Percentiles rank a stretch among this genome's conserved stretches.
Evolutionary conservation across 2,797 vertebrate species (phyloP).

Genomic region (Anableps anableps): DNA sequence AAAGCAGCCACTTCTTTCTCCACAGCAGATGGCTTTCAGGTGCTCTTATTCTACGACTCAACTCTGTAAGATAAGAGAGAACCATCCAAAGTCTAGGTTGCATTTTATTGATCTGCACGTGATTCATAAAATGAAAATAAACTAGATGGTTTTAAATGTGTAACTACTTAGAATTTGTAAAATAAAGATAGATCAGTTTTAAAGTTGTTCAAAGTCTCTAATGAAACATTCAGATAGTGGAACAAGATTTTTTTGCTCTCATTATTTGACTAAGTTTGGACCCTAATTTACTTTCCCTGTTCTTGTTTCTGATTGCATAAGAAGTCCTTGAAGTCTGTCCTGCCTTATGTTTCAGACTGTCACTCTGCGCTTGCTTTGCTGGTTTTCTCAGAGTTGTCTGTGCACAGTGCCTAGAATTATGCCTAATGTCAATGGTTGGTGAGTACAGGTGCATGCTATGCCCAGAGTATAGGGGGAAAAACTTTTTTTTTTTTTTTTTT

Average conservation of each 20-base stretch:
- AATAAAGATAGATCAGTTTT: slow-evolving; percentile 28
- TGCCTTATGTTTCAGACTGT: slow-evolving; percentile 77
- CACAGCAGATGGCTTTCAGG: slow-evolving; percentile 84
- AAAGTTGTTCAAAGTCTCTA: slow-evolving; percentile 14
- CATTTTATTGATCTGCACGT: slow-evolving; percentile 53
- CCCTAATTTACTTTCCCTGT: slow-evolving; percentile 51
- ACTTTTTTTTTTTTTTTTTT: slow-evolving; percentile 2
- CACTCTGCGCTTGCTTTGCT: slow-evolving; percentile 56
- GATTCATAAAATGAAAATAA: slow-evolving; percentile 52
- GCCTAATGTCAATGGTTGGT: slow-evolving; percentile 22
- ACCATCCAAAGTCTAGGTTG: slow-evolving; percentile 46
- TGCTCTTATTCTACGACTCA: slow-evolving; percentile 65
- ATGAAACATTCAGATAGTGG: slow-evolving; percentile 50
- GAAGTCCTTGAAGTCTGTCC: slow-evolving; percentile 76
- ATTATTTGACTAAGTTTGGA: slow-evolving; percentile 66
- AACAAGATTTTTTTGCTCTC: slow-evolving; percentile 36
- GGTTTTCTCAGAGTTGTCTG: slow-evolving; percentile 52
- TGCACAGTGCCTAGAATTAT: slow-evolving; percentile 42
- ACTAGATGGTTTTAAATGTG: slow-evolving; percentile 37
- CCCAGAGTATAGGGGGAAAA: slow-evolving; percentile 9
- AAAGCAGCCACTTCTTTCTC: slow-evolving; percentile 82
- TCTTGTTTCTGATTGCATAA: slow-evolving; percentile 78
- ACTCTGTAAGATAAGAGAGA: slow-evolving; percentile 60
- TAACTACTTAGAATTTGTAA: slow-evolving; percentile 20
- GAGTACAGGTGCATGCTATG: slow-evolving; percentile 24